Evolutionary conservation across 2,888 invertebrate species (phyloP).

Genomic region (Sesamia inferens): DNA sequence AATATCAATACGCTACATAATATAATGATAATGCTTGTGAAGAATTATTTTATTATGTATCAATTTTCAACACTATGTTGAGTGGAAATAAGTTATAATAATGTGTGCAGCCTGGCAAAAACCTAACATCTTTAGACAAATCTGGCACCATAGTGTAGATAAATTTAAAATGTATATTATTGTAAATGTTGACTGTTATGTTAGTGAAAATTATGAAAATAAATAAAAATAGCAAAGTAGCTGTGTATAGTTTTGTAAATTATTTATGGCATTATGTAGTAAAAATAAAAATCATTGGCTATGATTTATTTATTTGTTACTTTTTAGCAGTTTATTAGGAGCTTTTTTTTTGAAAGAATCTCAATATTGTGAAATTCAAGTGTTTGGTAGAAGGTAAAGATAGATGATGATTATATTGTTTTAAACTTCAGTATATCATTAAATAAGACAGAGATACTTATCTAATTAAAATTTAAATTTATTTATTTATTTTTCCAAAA

Average conservation of each 20-base stretch:
- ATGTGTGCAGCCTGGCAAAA: slow-evolving; percentile 12
- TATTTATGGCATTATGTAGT: slow-evolving; percentile 41
- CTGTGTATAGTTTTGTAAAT: slow-evolving; percentile 48
- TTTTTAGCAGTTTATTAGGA: slow-evolving; percentile 38
- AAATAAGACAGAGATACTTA: background rate
- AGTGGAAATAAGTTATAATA: slow-evolving; percentile 4
- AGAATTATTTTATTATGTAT: slow-evolving; percentile 1
- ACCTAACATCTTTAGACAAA: slow-evolving; percentile 16
- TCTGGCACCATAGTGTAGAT: slow-evolving; percentile 39
- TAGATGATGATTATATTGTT: background rate
- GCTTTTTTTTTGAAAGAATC: slow-evolving; percentile 3
- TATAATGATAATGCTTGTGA: slow-evolving; percentile 1
- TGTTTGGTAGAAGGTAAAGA: no score
- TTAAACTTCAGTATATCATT: background rate
- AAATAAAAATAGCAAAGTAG: slow-evolving; percentile 41
- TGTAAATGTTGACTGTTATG: slow-evolving; percentile 33
- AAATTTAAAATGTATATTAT: slow-evolving; percentile 42
- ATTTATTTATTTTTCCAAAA: background rate
- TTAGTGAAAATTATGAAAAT: slow-evolving; percentile 36
- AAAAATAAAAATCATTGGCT: slow-evolving; percentile 28
- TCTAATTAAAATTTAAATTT: background rate
- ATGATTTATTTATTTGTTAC: slow-evolving; percentile 33
- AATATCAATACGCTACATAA: slow-evolving; percentile 22
- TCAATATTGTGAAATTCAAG: background rate
- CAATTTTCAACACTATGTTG: background rate